Evolutionary conservation across 2,797 vertebrate species (phyloP).

Genomic region (Meriones psammophilus): DNA sequence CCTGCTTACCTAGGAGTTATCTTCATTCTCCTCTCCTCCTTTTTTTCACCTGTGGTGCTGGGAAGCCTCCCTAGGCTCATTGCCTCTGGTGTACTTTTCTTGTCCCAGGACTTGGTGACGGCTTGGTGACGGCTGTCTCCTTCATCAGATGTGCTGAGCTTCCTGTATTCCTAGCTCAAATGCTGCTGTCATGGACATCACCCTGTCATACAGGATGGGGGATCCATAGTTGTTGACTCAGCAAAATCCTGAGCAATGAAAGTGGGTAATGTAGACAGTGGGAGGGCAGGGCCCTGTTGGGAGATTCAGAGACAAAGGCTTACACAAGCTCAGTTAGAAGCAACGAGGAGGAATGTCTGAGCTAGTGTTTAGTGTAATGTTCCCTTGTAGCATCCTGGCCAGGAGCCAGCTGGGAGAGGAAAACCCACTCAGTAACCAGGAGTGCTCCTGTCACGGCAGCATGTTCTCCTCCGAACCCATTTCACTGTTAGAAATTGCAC

Average conservation of each 20-base stretch:
- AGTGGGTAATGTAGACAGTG: too few species aligned
- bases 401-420: neutral
- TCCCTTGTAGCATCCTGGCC: neutral
- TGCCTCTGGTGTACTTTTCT: neutral
- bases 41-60: neutral
- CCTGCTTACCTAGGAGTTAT: neutral
- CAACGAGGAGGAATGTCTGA: neutral
- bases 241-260: neutral
- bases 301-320: neutral
- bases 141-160: neutral
- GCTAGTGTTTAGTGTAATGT: fast-evolving
- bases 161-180: fast-evolving
- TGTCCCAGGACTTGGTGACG: fast-evolving
- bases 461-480: neutral
- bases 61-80: neutral
- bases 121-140: neutral
- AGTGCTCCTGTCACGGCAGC: neutral
- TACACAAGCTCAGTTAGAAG: neutral
- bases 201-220: fast-evolving
- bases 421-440: fast-evolving
- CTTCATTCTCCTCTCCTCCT: neutral
- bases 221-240: too few species aligned
- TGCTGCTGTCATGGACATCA: fast-evolving
- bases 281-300: fast-evolving
- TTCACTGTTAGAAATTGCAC: too few species aligned